These are phyloP conservation scores for Pavo muticus DNA, from an alignment of 2,113 vertebrate species.

Conservation along the genomic window DNA sequence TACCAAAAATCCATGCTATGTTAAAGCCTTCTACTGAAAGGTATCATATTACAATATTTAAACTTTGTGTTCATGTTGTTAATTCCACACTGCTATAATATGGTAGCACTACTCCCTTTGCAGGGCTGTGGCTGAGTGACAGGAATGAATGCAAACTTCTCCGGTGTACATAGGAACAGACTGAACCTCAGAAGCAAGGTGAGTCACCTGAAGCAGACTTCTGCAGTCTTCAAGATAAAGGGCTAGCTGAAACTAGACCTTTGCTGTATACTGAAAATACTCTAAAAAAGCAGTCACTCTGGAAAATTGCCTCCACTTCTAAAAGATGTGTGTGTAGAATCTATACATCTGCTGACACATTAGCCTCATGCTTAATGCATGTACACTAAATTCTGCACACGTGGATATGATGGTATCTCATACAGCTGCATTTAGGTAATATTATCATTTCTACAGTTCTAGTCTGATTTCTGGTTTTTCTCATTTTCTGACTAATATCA, in stretches of 20 bases:
- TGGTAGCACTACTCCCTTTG: neutral
- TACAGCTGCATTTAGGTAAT: neutral
- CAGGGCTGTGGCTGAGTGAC: neutral
- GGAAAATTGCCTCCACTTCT: neutral
- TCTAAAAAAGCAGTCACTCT: neutral
- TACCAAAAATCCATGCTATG: neutral
- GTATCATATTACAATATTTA: neutral
- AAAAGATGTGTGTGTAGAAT: neutral
- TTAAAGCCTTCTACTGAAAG: neutral
- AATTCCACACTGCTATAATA: neutral
- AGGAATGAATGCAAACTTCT: accelerated
- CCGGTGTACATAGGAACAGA: neutral
- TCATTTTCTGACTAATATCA: neutral
- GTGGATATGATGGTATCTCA: neutral
- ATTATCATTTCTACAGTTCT: neutral
- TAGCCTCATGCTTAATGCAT: neutral
- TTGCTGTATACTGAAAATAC: neutral
- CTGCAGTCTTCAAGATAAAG: neutral
- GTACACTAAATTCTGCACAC: neutral
- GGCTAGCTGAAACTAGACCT: neutral
- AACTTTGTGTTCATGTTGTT: neutral
- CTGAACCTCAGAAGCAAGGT: neutral
- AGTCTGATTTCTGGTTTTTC: neutral
- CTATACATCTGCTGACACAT: neutral
- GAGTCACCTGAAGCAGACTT: neutral